Conservation (phyloP, 2,113 vertebrate species). For the Equus quagga region DNA sequence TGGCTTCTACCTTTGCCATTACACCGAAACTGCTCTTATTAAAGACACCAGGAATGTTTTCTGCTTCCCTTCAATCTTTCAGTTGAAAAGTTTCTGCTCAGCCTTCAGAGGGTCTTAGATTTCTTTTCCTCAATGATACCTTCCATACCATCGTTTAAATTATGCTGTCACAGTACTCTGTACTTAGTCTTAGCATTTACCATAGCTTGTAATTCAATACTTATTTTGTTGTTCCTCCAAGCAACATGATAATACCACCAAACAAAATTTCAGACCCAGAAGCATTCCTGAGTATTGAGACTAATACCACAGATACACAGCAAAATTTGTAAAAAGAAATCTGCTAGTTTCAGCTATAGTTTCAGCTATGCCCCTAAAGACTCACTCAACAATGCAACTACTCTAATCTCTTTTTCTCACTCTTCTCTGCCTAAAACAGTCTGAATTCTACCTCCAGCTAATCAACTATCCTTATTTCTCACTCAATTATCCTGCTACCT, state of each 20-base stretch:
- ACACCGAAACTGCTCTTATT: neutral
- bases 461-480: neutral
- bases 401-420: neutral
- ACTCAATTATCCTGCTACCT: neutral
- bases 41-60: neutral
- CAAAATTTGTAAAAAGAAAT: neutral
- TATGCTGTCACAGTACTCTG: neutral
- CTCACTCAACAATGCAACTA: neutral
- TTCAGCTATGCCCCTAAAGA: neutral
- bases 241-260: neutral
- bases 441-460: neutral
- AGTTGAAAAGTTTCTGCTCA: neutral
- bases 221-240: neutral
- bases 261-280: neutral
- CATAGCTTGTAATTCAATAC: neutral
- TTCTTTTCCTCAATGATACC: neutral
- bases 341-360: neutral
- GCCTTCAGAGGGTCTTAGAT: neutral
- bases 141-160: neutral
- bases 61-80: neutral
- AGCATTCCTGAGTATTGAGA: neutral
- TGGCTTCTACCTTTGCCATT: neutral
- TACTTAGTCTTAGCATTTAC: neutral
- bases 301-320: neutral
- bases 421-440: neutral